Evolutionary conservation across 2,113 vertebrate genomes (phyloP).

Genomic region (Puntigrus tetrazona): DNA sequence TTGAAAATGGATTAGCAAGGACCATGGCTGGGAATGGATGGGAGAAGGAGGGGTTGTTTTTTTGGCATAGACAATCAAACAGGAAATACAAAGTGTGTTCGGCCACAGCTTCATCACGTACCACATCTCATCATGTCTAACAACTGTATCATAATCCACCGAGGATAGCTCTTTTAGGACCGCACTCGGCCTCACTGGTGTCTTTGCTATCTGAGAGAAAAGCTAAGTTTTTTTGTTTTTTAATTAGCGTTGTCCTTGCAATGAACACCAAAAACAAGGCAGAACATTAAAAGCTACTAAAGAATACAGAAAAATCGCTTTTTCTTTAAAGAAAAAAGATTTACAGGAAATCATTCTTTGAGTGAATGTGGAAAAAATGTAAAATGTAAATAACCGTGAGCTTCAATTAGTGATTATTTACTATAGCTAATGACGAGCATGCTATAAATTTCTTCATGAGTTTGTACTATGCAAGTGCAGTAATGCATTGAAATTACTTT

Average conservation of each 20-base stretch:
- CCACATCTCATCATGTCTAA: constrained; percentile 52
- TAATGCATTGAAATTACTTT: too few relatives aligned
- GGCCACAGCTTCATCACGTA: constrained; percentile 54
- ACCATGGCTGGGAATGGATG: constrained; percentile 16
- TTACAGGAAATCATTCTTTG: too few relatives aligned
- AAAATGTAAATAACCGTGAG: neutral
- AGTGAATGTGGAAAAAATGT: too few relatives aligned
- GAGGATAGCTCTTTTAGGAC: constrained; percentile 46
- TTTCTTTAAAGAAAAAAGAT: too few relatives aligned
- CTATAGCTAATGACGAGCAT: neutral
- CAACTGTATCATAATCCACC: constrained; percentile 42
- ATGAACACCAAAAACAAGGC: too few relatives aligned
- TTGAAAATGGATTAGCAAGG: neutral
- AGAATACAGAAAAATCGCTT: too few relatives aligned
- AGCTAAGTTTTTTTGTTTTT: neutral
- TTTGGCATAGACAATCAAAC: constrained; percentile 57
- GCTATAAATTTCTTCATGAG: neutral
- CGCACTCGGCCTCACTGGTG: constrained; percentile 5
- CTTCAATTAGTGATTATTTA: neutral
- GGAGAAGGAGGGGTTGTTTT: neutral
- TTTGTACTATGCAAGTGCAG: too few relatives aligned
- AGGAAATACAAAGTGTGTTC: constrained; percentile 58
- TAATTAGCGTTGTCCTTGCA: neutral
- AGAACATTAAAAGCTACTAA: too few relatives aligned
- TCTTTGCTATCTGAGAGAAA: constrained; percentile 6